phyloP scores from a whole-genome alignment of 2,797 vertebrate genomes.

The Scolopax bukidnonensis region DNA sequence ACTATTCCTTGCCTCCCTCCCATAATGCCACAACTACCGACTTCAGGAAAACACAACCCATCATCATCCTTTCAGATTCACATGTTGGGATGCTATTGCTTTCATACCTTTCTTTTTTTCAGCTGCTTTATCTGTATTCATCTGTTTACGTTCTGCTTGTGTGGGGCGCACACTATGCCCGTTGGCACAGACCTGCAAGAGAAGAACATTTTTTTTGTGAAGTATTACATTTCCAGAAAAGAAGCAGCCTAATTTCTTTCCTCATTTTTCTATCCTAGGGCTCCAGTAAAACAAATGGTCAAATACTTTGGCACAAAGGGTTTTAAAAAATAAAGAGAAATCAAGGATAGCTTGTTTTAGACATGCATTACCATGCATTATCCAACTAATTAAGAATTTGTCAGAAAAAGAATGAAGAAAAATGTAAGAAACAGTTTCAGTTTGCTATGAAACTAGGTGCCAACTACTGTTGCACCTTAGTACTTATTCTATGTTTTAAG shows the following conservation, averaged over 20 bases:
- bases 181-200: background rate
- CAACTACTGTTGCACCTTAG: background rate
- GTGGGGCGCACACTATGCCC: background rate
- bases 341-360: background rate
- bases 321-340: background rate
- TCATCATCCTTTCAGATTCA: background rate
- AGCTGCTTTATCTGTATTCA: slow-evolving; percentile 34
- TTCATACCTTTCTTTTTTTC: slow-evolving; percentile 75
- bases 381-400: background rate
- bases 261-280: background rate
- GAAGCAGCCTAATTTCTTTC: background rate
- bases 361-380: background rate
- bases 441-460: background rate
- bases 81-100: background rate
- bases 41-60: background rate
- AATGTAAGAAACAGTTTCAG: background rate
- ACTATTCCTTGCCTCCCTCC: background rate
- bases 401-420: background rate
- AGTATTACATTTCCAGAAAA: background rate
- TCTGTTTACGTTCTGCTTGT: slow-evolving; percentile 41
- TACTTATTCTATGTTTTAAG: background rate
- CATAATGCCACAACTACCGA: background rate
- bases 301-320: background rate
- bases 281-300: background rate
- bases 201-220: background rate